Percentiles rank a stretch among this genome's conserved stretches.
These are phyloP conservation scores for Recurvirostra avosetta DNA, from an alignment of 2,113 vertebrate species.

Conservation along the genomic window DNA sequence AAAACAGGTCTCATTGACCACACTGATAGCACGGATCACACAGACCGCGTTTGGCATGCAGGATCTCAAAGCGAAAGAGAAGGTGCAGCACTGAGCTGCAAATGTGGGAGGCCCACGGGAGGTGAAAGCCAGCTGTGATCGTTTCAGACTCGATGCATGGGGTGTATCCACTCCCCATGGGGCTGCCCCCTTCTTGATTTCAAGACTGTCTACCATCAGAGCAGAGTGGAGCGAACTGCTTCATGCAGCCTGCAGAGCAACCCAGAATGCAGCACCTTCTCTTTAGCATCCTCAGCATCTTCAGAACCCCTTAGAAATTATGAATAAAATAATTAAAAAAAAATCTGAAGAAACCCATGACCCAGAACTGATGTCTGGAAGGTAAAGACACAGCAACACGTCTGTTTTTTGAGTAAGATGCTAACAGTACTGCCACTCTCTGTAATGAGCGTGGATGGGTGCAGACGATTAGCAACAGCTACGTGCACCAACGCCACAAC, in stretches of 20 bases:
- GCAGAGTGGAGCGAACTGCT: background rate
- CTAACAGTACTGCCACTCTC: too few species aligned
- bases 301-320: background rate
- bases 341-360: background rate
- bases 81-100: background rate
- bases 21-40: background rate
- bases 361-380: background rate
- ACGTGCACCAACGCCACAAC: background rate
- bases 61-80: background rate
- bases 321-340: background rate
- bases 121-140: background rate
- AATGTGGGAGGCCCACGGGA: background rate
- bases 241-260: background rate
- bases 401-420: background rate
- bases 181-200: background rate
- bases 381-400: background rate
- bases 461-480: background rate
- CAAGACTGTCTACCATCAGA: background rate
- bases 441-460: background rate
- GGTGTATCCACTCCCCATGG: background rate
- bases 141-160: background rate
- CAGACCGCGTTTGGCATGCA: background rate
- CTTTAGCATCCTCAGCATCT: background rate
- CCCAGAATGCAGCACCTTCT: background rate
- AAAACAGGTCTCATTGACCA: background rate